Evolutionary conservation across 1,140 invertebrate genomes (phyloP).

Genomic region (Heliconius hermathena): DNA sequence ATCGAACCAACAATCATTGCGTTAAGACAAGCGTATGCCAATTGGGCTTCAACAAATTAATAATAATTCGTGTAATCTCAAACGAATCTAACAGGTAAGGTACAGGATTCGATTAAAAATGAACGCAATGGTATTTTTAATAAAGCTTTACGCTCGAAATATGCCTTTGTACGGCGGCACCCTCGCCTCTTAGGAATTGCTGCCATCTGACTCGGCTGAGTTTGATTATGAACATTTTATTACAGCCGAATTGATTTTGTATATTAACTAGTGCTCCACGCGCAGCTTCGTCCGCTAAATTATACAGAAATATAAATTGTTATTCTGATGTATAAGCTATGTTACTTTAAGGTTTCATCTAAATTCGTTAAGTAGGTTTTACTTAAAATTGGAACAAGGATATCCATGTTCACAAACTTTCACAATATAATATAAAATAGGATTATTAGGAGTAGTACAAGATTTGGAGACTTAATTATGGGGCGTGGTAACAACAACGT

Average conservation of each 20-base stretch:
- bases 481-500: too few relatives aligned
- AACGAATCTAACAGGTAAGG: slow-evolving; percentile 1
- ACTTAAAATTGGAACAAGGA: too few relatives aligned
- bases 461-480: too few relatives aligned
- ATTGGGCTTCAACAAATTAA: background rate
- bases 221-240: slow-evolving; percentile 10
- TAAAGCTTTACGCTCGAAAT: slow-evolving; percentile 15
- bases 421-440: too few relatives aligned
- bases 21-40: background rate
- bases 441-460: too few relatives aligned
- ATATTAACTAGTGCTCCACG: background rate
- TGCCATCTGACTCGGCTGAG: slow-evolving; percentile 4
- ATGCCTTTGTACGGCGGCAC: slow-evolving; percentile 17
- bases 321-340: too few relatives aligned
- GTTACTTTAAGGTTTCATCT: too few relatives aligned
- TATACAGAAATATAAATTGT: too few relatives aligned
- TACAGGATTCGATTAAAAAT: slow-evolving; percentile 24
- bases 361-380: too few relatives aligned
- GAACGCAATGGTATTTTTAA: slow-evolving; percentile 25
- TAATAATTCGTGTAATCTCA: slow-evolving; percentile 1
- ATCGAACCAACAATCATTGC: background rate
- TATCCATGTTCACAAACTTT: too few relatives aligned
- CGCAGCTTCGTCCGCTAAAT: too few relatives aligned
- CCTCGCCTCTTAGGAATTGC: slow-evolving; percentile 13
- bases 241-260: background rate